Percentiles rank a stretch among this genome's conserved stretches.
Evolutionary conservation across 2,113 vertebrate genomes (phyloP).

Genomic region (Oophaga pumilio): DNA sequence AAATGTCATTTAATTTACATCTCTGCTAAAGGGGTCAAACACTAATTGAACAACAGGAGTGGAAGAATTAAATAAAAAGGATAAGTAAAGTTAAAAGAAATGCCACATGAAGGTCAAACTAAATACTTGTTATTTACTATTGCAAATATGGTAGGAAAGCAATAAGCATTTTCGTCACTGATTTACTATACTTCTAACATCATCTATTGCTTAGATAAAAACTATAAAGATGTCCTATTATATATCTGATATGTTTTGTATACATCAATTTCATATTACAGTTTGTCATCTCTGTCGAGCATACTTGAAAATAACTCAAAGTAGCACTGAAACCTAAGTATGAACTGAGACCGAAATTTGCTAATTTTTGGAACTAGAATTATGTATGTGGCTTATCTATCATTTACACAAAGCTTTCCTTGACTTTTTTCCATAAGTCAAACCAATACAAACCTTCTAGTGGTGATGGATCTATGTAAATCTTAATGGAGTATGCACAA

Average conservation of each 20-base stretch:
- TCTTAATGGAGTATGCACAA: neutral
- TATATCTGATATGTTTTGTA: neutral
- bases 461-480: neutral
- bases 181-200: neutral
- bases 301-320: neutral
- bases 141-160: constrained; percentile 67
- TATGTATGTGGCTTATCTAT: neutral
- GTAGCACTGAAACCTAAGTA: neutral
- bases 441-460: too few species aligned
- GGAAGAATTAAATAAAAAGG: constrained; percentile 98
- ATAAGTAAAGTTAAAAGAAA: constrained; percentile 94
- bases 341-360: neutral
- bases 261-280: neutral
- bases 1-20: constrained; percentile 99
- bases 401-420: neutral
- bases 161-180: neutral
- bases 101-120: constrained; percentile 98
- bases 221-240: neutral
- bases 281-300: neutral
- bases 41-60: constrained; percentile 99
- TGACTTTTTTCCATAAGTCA: too few species aligned
- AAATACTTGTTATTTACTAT: constrained; percentile 80
- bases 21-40: constrained; percentile 99
- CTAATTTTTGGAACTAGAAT: neutral
- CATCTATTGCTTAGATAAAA: neutral